phyloP scores from a whole-genome alignment of 1,140 invertebrate species.

The Hestina assimilis region DNA sequence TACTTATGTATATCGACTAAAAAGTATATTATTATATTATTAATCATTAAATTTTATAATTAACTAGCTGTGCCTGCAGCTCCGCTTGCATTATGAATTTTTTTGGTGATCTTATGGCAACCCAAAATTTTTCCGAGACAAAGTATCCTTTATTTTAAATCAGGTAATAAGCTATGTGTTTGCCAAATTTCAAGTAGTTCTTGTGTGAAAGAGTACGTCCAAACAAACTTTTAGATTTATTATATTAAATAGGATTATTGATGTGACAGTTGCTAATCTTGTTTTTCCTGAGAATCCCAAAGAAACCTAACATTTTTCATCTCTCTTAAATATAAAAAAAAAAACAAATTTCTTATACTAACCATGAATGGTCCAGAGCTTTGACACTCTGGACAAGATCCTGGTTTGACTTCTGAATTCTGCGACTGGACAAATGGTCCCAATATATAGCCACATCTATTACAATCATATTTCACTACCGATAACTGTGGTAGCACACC shows the following conservation, averaged over 20 bases:
- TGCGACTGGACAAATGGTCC: slow-evolving; percentile 98
- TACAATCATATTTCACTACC: slow-evolving; percentile 98
- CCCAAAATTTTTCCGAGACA: not conserved
- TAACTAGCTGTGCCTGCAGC: no score
- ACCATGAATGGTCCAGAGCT: slow-evolving; percentile 97
- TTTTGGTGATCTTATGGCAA: not conserved
- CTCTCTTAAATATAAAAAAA: not conserved
- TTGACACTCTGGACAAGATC: slow-evolving; percentile 98
- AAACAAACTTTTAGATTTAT: not conserved
- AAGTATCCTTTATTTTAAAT: not conserved
- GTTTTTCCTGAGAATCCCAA: not conserved
- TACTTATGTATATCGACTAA: no score
- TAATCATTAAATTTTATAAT: no score
- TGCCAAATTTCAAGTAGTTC: not conserved
- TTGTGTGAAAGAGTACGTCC: not conserved
- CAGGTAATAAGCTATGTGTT: not conserved
- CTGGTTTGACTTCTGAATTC: slow-evolving; percentile 95
- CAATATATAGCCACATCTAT: slow-evolving; percentile 95
- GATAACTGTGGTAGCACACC: slow-evolving; percentile 97
- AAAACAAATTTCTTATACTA: slow-evolving; percentile 35
- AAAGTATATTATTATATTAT: no score
- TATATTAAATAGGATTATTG: not conserved
- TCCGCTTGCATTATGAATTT: no score
- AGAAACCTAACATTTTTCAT: not conserved
- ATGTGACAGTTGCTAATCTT: not conserved